These are phyloP conservation scores for Thecophora atra DNA, from an alignment of 2,888 invertebrate species.

Conservation along the genomic window DNA sequence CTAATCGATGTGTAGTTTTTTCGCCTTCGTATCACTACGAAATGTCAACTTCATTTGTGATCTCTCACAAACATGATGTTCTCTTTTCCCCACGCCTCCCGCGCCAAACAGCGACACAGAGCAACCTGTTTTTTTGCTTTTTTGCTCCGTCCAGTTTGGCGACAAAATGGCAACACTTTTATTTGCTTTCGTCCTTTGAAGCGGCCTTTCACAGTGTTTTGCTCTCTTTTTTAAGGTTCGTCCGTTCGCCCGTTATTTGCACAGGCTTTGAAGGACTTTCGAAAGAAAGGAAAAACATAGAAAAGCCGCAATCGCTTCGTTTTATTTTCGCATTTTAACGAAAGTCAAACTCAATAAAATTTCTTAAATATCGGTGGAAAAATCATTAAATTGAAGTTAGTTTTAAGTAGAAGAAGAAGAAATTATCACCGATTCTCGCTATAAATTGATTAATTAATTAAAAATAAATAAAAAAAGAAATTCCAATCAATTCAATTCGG, in stretches of 20 bases:
- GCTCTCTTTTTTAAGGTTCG: conserved; percentile 51
- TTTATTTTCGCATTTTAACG: too few species aligned
- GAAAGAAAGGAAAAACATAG: background rate
- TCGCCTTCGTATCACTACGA: background rate
- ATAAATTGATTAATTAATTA: background rate
- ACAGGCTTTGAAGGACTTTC: conserved; percentile 34
- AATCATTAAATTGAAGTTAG: too few species aligned
- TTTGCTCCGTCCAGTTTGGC: conserved; percentile 47
- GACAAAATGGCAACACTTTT: conserved; percentile 55
- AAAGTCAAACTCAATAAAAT: too few species aligned
- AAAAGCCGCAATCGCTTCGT: too few species aligned
- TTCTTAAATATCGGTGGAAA: too few species aligned
- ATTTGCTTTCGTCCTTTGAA: conserved; percentile 46
- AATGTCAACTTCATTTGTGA: background rate
- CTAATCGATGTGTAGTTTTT: conserved; percentile 1
- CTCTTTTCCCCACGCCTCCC: background rate
- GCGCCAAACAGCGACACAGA: background rate
- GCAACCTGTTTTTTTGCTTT: conserved; percentile 24
- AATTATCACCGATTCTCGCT: background rate
- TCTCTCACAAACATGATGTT: background rate
- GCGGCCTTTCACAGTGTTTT: conserved; percentile 27
- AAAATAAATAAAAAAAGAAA: background rate
- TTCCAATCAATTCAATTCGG: background rate
- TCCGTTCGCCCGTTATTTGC: conserved; percentile 39
- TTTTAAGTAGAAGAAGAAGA: too few species aligned